Conservation (phyloP, 2,888 invertebrate genomes). For the Chalcis sispes region DNA sequence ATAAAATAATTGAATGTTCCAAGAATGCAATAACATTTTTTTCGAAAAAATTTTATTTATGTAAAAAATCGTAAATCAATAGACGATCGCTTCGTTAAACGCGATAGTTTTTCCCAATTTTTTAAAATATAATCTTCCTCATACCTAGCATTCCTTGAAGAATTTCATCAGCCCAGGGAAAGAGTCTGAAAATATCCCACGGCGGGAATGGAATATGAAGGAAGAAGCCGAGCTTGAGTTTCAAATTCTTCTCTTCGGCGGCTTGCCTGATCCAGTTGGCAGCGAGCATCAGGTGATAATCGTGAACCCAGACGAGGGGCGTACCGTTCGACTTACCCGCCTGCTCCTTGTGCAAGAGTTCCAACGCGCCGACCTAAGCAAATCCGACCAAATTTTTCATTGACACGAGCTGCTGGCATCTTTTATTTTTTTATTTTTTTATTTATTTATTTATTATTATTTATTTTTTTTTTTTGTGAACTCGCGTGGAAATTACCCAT, state of each 20-base stretch:
- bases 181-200: slow-evolving; percentile 93
- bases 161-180: slow-evolving; percentile 96
- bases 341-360: slow-evolving; percentile 69
- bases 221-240: slow-evolving; percentile 92
- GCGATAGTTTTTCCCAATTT: too few relatives aligned
- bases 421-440: background rate
- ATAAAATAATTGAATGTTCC: too few relatives aligned
- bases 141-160: slow-evolving; percentile 91
- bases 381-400: slow-evolving; percentile 1
- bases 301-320: slow-evolving; percentile 95
- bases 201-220: slow-evolving; percentile 96
- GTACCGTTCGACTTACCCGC: slow-evolving; percentile 73
- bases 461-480: too few relatives aligned
- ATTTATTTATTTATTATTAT: background rate
- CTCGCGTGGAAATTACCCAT: too few relatives aligned
- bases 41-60: too few relatives aligned
- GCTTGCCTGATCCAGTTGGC: slow-evolving; percentile 93
- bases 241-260: slow-evolving; percentile 86
- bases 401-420: too few relatives aligned
- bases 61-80: too few relatives aligned
- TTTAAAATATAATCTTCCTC: too few relatives aligned
- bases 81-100: too few relatives aligned
- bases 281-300: slow-evolving; percentile 95
- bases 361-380: slow-evolving; percentile 69
- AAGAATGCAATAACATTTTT: too few relatives aligned